Evolutionary conservation across 2,888 invertebrate species (phyloP).

Genomic region (Eueremaeus valkanovi): DNA sequence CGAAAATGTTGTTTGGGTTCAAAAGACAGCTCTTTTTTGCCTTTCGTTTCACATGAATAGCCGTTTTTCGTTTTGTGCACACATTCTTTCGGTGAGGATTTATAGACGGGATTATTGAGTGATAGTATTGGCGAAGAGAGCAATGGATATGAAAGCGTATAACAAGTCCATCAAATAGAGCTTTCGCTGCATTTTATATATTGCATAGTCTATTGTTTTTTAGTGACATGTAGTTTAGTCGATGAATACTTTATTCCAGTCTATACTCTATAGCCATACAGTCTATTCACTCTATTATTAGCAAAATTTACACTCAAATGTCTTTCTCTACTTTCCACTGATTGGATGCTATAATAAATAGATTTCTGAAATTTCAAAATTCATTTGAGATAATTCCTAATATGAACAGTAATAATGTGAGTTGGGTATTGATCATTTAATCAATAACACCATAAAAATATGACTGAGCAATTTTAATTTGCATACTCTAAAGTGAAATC

Average conservation of each 20-base stretch:
- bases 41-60: constrained; percentile 2
- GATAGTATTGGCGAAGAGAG: neutral
- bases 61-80: neutral
- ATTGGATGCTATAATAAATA: too few relatives aligned
- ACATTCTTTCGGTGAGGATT: neutral
- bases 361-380: too few relatives aligned
- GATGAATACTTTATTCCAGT: neutral
- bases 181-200: neutral
- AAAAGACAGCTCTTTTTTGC: constrained; percentile 1
- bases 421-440: too few relatives aligned
- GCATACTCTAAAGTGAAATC: too few relatives aligned
- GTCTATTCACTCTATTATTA: neutral
- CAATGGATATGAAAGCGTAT: neutral
- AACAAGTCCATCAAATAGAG: neutral
- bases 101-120: constrained; percentile 4
- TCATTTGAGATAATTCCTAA: too few relatives aligned
- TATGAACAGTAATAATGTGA: too few relatives aligned
- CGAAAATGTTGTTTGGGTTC: neutral
- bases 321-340: too few relatives aligned
- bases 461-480: too few relatives aligned
- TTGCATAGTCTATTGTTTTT: neutral
- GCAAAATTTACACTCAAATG: too few relatives aligned
- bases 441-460: too few relatives aligned
- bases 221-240: neutral
- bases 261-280: neutral